A percentile compares a stretch with the other conserved stretches of the same genome.
These are phyloP conservation scores for Sarcophaga carnaria DNA, from an alignment of 2,888 invertebrate species.

Conservation along the genomic window DNA sequence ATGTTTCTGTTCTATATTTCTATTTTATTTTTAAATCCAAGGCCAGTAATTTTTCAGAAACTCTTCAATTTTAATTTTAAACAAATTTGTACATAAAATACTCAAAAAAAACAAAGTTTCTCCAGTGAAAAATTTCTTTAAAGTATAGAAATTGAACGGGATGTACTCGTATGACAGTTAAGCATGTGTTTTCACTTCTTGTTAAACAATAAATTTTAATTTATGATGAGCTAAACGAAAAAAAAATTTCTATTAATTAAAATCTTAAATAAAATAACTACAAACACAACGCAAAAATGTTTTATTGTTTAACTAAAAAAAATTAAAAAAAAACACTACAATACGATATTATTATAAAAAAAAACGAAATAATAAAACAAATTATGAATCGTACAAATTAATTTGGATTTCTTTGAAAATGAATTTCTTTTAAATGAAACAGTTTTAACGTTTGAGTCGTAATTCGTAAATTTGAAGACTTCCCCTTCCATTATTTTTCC, in stretches of 20 bases:
- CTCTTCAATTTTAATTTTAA: too few relatives aligned
- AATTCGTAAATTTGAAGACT: not conserved
- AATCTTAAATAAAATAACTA: not conserved
- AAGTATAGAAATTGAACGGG: too few relatives aligned
- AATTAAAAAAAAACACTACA: not conserved
- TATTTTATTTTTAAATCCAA: too few relatives aligned
- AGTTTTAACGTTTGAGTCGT: not conserved
- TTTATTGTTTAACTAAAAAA: slow-evolving; percentile 15
- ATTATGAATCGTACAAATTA: slow-evolving; percentile 4
- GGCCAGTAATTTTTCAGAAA: too few relatives aligned
- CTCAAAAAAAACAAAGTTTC: too few relatives aligned
- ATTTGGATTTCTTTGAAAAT: slow-evolving; percentile 13
- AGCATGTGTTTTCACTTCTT: slow-evolving; percentile 38
- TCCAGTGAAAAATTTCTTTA: too few relatives aligned
- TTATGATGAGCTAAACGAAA: slow-evolving; percentile 1
- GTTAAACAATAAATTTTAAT: slow-evolving; percentile 28
- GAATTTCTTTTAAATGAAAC: slow-evolving; percentile 4
- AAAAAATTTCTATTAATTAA: slow-evolving; percentile 26
- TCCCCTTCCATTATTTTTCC: not conserved
- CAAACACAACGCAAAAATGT: slow-evolving; percentile 11
- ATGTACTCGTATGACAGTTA: too few relatives aligned
- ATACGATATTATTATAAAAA: not conserved
- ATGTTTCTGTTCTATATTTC: too few relatives aligned
- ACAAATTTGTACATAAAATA: too few relatives aligned
- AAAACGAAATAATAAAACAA: not conserved